Conservation (phyloP, 2,888 invertebrate genomes). For the Chrysodeixis includens region DNA sequence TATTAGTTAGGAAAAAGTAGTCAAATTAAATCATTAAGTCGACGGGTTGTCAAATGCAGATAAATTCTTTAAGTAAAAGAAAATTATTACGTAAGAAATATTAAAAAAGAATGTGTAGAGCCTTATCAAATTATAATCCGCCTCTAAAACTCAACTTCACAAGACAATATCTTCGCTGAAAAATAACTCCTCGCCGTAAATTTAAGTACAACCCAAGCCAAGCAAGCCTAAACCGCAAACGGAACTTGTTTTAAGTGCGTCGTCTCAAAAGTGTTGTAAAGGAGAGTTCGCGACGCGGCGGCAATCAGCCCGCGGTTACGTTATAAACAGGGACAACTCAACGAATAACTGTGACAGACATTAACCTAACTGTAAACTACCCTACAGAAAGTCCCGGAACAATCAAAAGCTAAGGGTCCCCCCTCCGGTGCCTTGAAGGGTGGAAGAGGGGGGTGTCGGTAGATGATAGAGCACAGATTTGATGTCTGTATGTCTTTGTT, state of each 20-base stretch:
- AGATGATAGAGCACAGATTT: constrained; percentile 79
- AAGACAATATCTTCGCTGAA: not conserved
- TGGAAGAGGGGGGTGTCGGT: constrained; percentile 65
- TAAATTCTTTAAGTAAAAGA: too few relatives aligned
- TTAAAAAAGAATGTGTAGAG: too few relatives aligned
- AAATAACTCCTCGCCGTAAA: not conserved
- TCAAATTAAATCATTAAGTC: too few relatives aligned
- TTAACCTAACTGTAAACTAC: constrained; percentile 55
- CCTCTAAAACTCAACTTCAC: not conserved
- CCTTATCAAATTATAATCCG: not conserved
- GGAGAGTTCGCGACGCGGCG: constrained; percentile 16
- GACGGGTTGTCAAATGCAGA: too few relatives aligned
- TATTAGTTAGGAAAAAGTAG: too few relatives aligned
- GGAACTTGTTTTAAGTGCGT: constrained; percentile 28
- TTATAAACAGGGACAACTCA: constrained; percentile 53
- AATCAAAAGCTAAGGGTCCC: constrained; percentile 57
- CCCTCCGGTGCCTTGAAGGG: constrained; percentile 44
- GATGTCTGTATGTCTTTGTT: constrained; percentile 56
- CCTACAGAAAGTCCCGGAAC: constrained; percentile 51
- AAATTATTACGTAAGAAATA: too few relatives aligned
- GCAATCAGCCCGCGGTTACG: constrained; percentile 55
- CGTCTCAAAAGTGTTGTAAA: constrained; percentile 46
- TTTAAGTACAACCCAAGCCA: constrained; percentile 28
- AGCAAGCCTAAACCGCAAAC: constrained; percentile 36
- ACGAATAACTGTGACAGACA: constrained; percentile 55